Conservation (phyloP, 1,140 invertebrate genomes). For the Anoplolepis gracilipes region DNA sequence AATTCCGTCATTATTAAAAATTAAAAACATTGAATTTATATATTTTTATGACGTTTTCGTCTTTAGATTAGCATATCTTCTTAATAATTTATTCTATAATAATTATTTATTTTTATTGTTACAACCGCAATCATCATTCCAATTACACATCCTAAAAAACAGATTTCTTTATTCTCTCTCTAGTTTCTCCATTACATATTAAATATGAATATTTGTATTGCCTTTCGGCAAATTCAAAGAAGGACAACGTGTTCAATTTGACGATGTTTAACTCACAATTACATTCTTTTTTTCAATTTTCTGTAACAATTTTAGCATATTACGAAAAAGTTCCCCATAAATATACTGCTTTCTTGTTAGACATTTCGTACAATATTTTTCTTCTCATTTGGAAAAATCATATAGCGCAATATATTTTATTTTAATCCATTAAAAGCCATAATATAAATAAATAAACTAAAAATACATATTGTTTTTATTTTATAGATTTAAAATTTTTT, state of each 20-base stretch:
- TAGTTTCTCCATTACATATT: not conserved
- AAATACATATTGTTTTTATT: slow-evolving; percentile 5
- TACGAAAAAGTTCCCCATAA: not conserved
- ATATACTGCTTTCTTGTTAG: not conserved
- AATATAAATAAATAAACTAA: slow-evolving; percentile 13
- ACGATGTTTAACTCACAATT: not conserved
- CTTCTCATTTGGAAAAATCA: slow-evolving; percentile 7
- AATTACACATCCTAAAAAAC: slow-evolving; percentile 17
- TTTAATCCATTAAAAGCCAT: slow-evolving; percentile 2
- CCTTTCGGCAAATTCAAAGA: not conserved
- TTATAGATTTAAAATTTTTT: not conserved
- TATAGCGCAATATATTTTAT: not conserved
- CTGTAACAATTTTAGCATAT: slow-evolving; percentile 16
- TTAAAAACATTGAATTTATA: not conserved
- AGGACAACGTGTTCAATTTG: slow-evolving; percentile 11
- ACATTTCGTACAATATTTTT: not conserved
- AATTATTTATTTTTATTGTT: slow-evolving; percentile 10
- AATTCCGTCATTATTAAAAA: not conserved
- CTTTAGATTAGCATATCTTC: slow-evolving; percentile 8
- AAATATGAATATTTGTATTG: not conserved
- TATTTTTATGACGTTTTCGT: slow-evolving; percentile 14
- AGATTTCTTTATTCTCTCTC: not conserved
- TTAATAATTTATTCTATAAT: slow-evolving; percentile 16
- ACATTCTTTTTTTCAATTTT: not conserved
- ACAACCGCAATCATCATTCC: slow-evolving; percentile 10